These are phyloP conservation scores for Boulengeromyrus knoepffleri DNA, from an alignment of 2,113 vertebrate genomes.

Conservation along the genomic window DNA sequence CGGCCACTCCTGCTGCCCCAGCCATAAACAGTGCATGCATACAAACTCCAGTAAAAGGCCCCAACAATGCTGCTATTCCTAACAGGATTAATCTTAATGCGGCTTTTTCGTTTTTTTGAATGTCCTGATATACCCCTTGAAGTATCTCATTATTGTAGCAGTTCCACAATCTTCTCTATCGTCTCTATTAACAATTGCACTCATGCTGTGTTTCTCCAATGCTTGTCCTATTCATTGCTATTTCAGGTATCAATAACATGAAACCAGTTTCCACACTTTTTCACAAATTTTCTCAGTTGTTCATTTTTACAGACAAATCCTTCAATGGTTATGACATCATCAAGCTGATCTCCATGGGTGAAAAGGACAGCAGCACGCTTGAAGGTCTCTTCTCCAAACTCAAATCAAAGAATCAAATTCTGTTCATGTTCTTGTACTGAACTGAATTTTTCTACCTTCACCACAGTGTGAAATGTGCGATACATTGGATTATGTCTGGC, in stretches of 20 bases:
- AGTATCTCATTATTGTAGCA: constrained; percentile 17
- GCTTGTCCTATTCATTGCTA: neutral
- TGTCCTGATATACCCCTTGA: neutral
- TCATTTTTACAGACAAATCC: neutral
- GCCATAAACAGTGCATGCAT: neutral
- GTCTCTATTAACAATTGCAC: constrained; percentile 11
- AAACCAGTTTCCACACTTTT: constrained; percentile 22
- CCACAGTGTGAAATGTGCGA: constrained; percentile 8
- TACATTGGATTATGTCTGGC: neutral
- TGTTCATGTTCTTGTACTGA: neutral
- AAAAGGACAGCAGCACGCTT: constrained; percentile 2
- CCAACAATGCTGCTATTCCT: neutral
- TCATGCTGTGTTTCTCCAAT: neutral
- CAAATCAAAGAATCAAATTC: neutral
- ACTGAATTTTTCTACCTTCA: neutral
- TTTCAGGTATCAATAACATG: constrained; percentile 22
- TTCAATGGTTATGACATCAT: neutral
- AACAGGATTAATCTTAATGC: neutral
- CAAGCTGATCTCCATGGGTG: neutral
- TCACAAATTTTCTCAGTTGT: neutral
- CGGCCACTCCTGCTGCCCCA: neutral
- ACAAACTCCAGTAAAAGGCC: neutral
- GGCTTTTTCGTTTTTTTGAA: neutral
- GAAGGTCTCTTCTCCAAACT: neutral
- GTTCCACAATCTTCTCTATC: constrained; percentile 17